Conservation (phyloP, 2,888 invertebrate genomes). For the Drosophila hamatofila region DNA sequence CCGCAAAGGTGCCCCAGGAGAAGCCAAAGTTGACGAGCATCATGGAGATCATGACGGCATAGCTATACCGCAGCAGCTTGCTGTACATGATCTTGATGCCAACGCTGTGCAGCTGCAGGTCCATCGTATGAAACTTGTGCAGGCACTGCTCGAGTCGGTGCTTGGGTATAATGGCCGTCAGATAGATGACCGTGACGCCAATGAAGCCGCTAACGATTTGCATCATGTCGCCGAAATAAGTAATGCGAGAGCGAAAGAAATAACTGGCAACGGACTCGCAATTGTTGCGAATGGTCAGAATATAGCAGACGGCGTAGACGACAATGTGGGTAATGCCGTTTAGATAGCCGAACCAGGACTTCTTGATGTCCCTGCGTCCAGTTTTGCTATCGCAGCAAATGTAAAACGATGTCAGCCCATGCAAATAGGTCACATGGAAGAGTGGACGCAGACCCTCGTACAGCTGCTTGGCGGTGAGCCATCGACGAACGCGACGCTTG, state of each 20-base stretch:
- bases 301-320: constrained; percentile 76
- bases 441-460: constrained; percentile 82
- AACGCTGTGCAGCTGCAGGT: constrained; percentile 73
- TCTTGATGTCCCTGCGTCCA: constrained; percentile 67
- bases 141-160: constrained; percentile 79
- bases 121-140: constrained; percentile 75
- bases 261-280: constrained; percentile 84
- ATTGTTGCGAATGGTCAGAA: constrained; percentile 76
- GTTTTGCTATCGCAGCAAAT: constrained; percentile 52
- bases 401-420: constrained; percentile 83
- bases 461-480: constrained; percentile 78
- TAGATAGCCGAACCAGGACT: constrained; percentile 78
- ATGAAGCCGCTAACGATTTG: constrained; percentile 83
- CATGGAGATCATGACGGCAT: constrained; percentile 70
- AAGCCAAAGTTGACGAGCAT: constrained; percentile 72
- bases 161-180: constrained; percentile 80
- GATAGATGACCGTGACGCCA: constrained; percentile 82
- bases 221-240: constrained; percentile 82
- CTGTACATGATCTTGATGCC: constrained; percentile 84
- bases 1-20: constrained; percentile 74
- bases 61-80: constrained; percentile 80
- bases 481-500: constrained; percentile 57
- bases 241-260: constrained; percentile 83
- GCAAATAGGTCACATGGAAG: constrained; percentile 74
- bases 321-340: constrained; percentile 76